These are phyloP conservation scores for Drosophila sturtevanti DNA, from an alignment of 1,140 invertebrate species.

Conservation along the genomic window DNA sequence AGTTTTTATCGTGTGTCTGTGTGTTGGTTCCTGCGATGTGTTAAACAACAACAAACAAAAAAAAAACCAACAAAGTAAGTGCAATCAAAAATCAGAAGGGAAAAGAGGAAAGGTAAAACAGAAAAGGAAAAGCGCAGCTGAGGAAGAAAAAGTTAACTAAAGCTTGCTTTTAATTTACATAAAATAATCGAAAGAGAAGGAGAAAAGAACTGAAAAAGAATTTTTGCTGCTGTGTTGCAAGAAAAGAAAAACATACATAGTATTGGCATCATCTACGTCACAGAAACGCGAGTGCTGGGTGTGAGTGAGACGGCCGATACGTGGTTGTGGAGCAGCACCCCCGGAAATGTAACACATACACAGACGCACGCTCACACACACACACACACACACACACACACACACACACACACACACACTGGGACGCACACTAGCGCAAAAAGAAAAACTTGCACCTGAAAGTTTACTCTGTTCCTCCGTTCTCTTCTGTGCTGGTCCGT, in stretches of 20 bases:
- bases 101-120: neutral
- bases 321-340: slow-evolving; percentile 55
- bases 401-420: slow-evolving; percentile 27
- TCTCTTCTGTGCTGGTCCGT: neutral
- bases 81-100: slow-evolving; percentile 2
- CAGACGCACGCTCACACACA: too few relatives aligned
- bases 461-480: slow-evolving; percentile 48
- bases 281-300: slow-evolving; percentile 43
- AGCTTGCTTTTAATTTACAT: slow-evolving; percentile 46
- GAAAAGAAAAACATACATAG: slow-evolving; percentile 45
- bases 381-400: slow-evolving; percentile 27
- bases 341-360: slow-evolving; percentile 71
- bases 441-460: slow-evolving; percentile 78
- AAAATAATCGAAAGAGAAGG: slow-evolving; percentile 19
- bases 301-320: slow-evolving; percentile 47
- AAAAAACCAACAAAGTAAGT: slow-evolving; percentile 14
- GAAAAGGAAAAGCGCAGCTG: neutral
- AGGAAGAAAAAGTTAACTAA: slow-evolving; percentile 2
- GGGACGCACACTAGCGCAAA: slow-evolving; percentile 40
- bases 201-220: slow-evolving; percentile 41
- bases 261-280: slow-evolving; percentile 61
- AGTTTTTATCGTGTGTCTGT: slow-evolving; percentile 20
- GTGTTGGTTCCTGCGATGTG: slow-evolving; percentile 19
- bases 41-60: slow-evolving; percentile 10
- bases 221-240: slow-evolving; percentile 53